These are phyloP conservation scores for Enteromius treurensis DNA, from an alignment of 2,797 vertebrate genomes.

Conservation along the genomic window DNA sequence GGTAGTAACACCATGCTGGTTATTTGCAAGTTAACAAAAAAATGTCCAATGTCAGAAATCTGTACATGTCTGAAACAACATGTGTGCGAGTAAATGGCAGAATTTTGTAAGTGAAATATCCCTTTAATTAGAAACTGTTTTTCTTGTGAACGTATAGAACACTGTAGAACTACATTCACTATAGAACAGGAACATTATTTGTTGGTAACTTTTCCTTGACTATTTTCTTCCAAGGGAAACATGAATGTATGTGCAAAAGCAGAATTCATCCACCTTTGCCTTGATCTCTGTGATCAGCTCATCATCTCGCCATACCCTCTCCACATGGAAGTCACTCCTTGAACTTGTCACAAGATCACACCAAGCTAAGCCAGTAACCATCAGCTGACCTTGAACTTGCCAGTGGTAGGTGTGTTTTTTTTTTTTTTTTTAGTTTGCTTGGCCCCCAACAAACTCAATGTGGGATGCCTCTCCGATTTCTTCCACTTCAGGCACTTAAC, in stretches of 20 bases:
- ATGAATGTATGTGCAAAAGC: background rate
- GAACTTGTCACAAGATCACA: background rate
- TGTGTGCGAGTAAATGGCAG: too few species aligned
- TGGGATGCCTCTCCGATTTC: background rate
- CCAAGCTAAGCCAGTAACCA: background rate
- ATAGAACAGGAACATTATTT: background rate
- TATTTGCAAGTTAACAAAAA: too few species aligned
- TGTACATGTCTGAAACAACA: too few species aligned
- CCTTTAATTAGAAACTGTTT: too few species aligned
- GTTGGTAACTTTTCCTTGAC: background rate
- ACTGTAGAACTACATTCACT: too few species aligned
- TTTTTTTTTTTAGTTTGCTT: background rate
- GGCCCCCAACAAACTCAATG: background rate
- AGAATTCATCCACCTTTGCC: background rate
- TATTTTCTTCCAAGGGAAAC: background rate
- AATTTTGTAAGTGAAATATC: too few species aligned
- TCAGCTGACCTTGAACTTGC: background rate
- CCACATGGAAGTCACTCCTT: background rate
- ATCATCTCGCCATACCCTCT: background rate
- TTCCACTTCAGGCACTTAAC: conserved; percentile 12
- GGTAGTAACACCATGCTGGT: too few species aligned
- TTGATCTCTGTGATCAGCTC: background rate
- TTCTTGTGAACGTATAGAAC: too few species aligned
- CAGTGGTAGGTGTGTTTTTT: background rate
- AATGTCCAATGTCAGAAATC: too few species aligned